Conservation (phyloP, 2,797 vertebrate genomes). For the Cuniculus paca region DNA sequence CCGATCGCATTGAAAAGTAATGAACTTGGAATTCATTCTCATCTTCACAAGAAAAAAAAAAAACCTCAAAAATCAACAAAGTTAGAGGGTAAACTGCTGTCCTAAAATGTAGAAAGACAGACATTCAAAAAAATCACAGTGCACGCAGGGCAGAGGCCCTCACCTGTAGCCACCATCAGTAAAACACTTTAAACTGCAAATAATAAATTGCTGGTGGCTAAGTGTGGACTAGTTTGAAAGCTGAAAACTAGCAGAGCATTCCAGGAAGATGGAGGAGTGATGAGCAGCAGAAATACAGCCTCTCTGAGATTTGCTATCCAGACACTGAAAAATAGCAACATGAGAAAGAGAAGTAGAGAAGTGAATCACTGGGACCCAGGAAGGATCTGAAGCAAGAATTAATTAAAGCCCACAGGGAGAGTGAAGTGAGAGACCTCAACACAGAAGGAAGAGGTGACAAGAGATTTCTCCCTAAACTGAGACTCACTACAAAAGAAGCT, state of each 20-base stretch:
- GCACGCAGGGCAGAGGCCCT: background rate
- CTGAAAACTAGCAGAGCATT: background rate
- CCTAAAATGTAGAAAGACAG: conserved; percentile 1
- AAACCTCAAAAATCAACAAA: background rate
- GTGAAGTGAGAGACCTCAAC: background rate
- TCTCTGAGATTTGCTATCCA: background rate
- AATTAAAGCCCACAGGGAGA: background rate
- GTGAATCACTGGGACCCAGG: background rate
- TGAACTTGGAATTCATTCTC: background rate
- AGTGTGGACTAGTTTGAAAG: background rate
- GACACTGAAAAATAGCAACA: background rate
- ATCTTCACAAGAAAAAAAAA: background rate
- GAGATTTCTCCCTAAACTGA: background rate
- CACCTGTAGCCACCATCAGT: background rate
- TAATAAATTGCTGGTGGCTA: background rate
- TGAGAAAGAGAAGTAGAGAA: background rate
- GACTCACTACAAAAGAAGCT: too few relatives aligned
- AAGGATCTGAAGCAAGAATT: background rate
- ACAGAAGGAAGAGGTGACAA: too few relatives aligned
- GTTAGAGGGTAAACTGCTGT: background rate
- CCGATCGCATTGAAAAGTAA: background rate
- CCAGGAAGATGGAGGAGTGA: background rate
- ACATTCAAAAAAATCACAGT: background rate
- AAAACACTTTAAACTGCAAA: background rate
- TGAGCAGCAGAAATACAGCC: background rate